Evolutionary conservation across 2,888 invertebrate genomes (phyloP), one percentile per base, ranked within the genome.

Genomic region (Eupithecia centaureata): DNA sequence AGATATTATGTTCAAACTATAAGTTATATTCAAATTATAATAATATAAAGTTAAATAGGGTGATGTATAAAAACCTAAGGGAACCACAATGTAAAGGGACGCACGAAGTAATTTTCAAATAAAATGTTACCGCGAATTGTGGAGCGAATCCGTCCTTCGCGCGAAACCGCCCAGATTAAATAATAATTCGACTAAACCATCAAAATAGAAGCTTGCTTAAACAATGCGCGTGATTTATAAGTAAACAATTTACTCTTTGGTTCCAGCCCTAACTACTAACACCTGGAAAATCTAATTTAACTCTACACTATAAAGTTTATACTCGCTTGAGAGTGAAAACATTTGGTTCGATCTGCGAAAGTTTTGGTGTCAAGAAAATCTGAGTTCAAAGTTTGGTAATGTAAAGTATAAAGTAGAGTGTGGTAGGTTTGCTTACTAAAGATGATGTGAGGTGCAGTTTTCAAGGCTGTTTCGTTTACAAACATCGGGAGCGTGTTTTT

Each of bases 211-310:
- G 85, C 88, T 86, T 86, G 84, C 83, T 88, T 83, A 92, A 90
- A 92, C 92, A 92, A 89, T 86, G 90, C 83, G 84, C 91, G 92
- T 92, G 93, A 91, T 92, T 88, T 88, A 92, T 80, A 83, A 78
- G 86, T 92, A 93, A 92, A 93, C 92, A 93, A 76, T 85, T 86
- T 87, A 79, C 81, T 81, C 76, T 79, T 78, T 82, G 77, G 80
- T 81, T 84, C 79, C 84, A 80, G 85, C n/a, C n/a, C n/a, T n/a
- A 85, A 86, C n/a, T n/a, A 83, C 77, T 76, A 77, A 67, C 72
- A 70, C 60, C 66, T 67, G 69, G 70, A 56, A 84, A 81, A 82
- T 71, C 81, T 73, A 79, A 81, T 80, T 77, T 88, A 82, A 70
- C 18, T 3, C 0, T 54, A 8, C 5, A 8, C 4, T 15, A 67